phyloP scores from a whole-genome alignment of 2,113 vertebrate species.

The Tetrao urogallus region DNA sequence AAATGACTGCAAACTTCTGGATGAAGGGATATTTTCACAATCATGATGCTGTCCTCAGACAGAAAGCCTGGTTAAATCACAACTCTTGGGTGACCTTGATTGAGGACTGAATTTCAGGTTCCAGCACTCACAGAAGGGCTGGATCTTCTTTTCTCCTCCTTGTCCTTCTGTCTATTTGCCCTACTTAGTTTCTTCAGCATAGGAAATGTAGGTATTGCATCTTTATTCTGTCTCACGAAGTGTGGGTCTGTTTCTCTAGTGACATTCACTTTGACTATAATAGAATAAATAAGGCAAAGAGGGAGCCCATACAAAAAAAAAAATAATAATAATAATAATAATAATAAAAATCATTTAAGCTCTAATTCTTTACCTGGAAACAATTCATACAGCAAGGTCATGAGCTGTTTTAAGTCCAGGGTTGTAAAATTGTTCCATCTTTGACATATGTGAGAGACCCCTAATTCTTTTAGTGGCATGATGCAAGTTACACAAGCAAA shows the following conservation, averaged over 20 bases:
- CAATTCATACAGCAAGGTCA: neutral
- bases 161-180: neutral
- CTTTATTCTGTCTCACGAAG: neutral
- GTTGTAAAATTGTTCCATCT: neutral
- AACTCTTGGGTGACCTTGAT: neutral
- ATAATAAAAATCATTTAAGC: neutral
- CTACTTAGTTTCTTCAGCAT: neutral
- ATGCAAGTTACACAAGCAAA: neutral
- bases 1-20: constrained; percentile 47
- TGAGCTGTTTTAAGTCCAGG: neutral
- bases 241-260: neutral
- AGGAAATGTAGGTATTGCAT: neutral
- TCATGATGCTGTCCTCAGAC: neutral
- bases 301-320: neutral
- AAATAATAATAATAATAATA: neutral
- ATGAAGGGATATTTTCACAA: constrained; percentile 27
- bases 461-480: neutral
- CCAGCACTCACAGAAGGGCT: neutral
- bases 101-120: neutral
- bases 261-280: neutral
- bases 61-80: neutral
- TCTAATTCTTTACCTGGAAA: neutral
- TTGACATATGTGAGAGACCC: neutral
- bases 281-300: neutral
- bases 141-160: neutral